A percentile compares a stretch with the other conserved stretches of the same genome.
Evolutionary conservation across 2,113 vertebrate genomes (phyloP).

Genomic region (Saccopteryx leptura): DNA sequence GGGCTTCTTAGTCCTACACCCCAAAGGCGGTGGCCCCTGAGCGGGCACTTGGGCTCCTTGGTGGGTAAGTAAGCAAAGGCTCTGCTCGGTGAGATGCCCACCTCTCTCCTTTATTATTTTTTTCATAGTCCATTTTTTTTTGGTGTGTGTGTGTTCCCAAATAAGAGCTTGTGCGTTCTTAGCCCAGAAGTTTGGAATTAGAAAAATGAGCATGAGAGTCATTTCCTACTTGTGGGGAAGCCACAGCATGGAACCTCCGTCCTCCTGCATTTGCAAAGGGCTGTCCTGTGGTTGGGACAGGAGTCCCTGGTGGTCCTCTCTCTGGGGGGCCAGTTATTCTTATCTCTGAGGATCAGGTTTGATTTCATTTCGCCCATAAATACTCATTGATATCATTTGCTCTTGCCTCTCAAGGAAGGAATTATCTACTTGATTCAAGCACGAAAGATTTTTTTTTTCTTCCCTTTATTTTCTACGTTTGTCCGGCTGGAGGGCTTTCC

Average conservation of each 20-base stretch:
- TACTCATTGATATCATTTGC: neutral
- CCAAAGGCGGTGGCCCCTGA: neutral
- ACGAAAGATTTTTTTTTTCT: neutral
- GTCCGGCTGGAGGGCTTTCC: neutral
- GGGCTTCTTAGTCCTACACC: neutral
- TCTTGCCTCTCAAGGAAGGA: slow-evolving; percentile 6
- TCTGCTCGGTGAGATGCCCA: neutral
- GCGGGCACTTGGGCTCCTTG: neutral
- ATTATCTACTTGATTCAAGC: neutral
- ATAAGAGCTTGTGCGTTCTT: neutral
- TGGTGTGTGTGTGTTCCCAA: neutral
- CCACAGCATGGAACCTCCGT: neutral
- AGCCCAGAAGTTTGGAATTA: slow-evolving; percentile 10
- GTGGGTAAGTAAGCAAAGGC: neutral
- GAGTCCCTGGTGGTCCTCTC: neutral
- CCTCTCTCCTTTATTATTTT: neutral
- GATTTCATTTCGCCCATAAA: slow-evolving; percentile 23
- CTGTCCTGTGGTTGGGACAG: neutral
- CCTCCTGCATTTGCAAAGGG: neutral
- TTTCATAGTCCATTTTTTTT: neutral
- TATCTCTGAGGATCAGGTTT: neutral
- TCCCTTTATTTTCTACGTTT: slow-evolving; percentile 39
- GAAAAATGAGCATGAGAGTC: slow-evolving; percentile 10
- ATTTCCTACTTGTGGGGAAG: neutral
- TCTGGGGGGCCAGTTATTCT: neutral